A percentile compares a stretch with the other conserved stretches of the same genome.
Evolutionary conservation across 2,888 invertebrate genomes (phyloP).

Genomic region (Ganaspis brasiliensis): DNA sequence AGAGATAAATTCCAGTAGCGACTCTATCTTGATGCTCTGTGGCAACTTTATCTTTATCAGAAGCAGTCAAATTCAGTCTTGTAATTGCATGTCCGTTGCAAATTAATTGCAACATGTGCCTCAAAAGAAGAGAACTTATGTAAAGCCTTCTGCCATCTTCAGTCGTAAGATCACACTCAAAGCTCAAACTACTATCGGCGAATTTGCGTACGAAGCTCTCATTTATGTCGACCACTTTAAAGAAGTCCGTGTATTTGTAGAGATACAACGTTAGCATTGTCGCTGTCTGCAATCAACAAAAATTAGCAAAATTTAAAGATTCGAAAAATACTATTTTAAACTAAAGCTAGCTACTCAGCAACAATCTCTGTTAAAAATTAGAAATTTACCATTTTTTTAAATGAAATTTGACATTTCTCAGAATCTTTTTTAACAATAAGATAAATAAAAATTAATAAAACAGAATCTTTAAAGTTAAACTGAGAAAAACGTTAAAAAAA

Average conservation of each 20-base stretch:
- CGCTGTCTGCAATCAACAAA: slow-evolving; percentile 83
- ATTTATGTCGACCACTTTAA: slow-evolving; percentile 81
- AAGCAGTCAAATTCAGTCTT: slow-evolving; percentile 69
- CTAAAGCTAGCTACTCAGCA: too few relatives aligned
- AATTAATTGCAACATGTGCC: slow-evolving; percentile 90
- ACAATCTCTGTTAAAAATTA: too few relatives aligned
- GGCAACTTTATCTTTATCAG: slow-evolving; percentile 63
- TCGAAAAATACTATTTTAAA: slow-evolving; percentile 16
- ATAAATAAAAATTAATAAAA: too few relatives aligned
- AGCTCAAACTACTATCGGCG: slow-evolving; percentile 60
- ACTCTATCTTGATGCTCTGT: slow-evolving; percentile 80
- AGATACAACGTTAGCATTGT: slow-evolving; percentile 86
- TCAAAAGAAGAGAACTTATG: slow-evolving; percentile 86
- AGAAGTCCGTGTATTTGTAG: slow-evolving; percentile 85
- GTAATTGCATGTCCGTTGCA: slow-evolving; percentile 89
- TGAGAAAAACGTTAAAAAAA: too few relatives aligned
- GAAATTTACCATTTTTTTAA: too few relatives aligned
- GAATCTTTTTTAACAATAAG: too few relatives aligned
- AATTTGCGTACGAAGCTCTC: slow-evolving; percentile 70
- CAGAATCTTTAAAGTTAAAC: too few relatives aligned
- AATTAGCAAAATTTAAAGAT: slow-evolving; percentile 26
- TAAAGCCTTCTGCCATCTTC: slow-evolving; percentile 77
- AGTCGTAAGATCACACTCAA: slow-evolving; percentile 65
- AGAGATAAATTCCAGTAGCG: slow-evolving; percentile 92
- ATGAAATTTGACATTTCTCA: too few relatives aligned